A percentile compares a stretch with the other conserved stretches of the same genome.
Evolutionary conservation across 2,797 vertebrate genomes (phyloP).

Genomic region (Corythornis leucogaster): DNA sequence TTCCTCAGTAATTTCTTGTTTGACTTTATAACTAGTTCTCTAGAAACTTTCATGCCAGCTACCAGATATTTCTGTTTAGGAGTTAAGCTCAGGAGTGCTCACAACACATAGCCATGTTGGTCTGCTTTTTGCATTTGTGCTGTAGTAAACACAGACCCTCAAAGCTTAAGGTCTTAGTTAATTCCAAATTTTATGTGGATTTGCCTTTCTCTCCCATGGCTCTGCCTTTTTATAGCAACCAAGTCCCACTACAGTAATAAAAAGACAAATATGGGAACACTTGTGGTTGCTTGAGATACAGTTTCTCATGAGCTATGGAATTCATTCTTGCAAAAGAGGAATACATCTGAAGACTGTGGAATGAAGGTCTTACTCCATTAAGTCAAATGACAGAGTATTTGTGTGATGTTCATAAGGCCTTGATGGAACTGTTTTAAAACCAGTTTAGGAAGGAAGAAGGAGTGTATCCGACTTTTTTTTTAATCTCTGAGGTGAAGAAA

Average conservation of each 20-base stretch:
- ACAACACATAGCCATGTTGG: not conserved
- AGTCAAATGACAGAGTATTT: not conserved
- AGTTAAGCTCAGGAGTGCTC: not conserved
- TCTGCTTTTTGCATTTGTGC: not conserved
- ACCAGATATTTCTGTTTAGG: not conserved
- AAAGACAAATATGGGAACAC: not conserved
- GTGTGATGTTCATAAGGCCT: not conserved
- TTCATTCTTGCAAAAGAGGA: not conserved
- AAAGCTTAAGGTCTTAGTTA: not conserved
- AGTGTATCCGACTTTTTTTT: not conserved
- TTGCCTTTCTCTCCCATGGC: slow-evolving; percentile 1
- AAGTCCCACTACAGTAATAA: not conserved
- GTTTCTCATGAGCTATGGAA: not conserved
- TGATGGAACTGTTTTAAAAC: not conserved
- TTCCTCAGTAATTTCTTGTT: slow-evolving; percentile 50
- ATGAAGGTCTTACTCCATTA: not conserved
- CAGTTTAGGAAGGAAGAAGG: not conserved
- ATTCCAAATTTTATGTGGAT: not conserved
- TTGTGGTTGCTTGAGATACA: not conserved
- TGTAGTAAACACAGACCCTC: not conserved
- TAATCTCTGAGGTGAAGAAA: not conserved
- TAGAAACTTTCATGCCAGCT: not conserved
- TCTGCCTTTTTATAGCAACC: not conserved
- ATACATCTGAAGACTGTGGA: not conserved
- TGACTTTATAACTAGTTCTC: slow-evolving; percentile 25